Conservation (phyloP, 2,113 vertebrate genomes). For the Leptodactylus fuscus region DNA sequence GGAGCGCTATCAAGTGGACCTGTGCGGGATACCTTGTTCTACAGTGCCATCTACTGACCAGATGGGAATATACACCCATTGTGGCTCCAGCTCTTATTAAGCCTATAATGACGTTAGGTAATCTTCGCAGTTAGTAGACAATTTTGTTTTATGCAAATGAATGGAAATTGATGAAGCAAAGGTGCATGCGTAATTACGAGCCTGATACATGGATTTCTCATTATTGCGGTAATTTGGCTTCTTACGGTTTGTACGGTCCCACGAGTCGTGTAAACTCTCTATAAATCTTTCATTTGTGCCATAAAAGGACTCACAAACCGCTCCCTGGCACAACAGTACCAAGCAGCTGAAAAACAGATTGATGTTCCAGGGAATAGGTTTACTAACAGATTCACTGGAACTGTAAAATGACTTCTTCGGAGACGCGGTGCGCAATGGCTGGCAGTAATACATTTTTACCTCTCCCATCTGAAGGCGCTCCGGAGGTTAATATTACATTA, state of each 20-base stretch:
- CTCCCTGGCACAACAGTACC: neutral
- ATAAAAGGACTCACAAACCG: constrained; percentile 15
- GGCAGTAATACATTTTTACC: neutral
- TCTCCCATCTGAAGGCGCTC: neutral
- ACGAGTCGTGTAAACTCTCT: neutral
- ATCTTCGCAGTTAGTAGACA: neutral
- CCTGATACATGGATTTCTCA: constrained; percentile 2
- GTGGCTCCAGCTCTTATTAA: neutral
- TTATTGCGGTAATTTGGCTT: constrained; percentile 10
- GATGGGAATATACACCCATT: neutral
- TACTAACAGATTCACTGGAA: neutral
- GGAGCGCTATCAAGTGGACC: neutral
- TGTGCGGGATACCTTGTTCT: neutral
- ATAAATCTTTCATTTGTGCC: constrained; percentile 6
- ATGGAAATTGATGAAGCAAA: constrained; percentile 13
- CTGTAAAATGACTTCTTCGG: neutral
- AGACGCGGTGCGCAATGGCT: neutral
- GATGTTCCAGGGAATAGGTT: neutral
- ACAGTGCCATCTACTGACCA: constrained; percentile 35
- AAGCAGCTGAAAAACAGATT: neutral
- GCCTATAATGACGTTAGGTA: neutral
- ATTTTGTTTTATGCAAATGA: neutral
- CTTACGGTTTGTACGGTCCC: neutral
- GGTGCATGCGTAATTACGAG: constrained; percentile 6
- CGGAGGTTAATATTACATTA: constrained; percentile 23